Percentiles rank a stretch among this genome's conserved stretches.
These are phyloP conservation scores for Mizuhopecten yessoensis DNA, from an alignment of 1,140 invertebrate genomes.

Conservation along the genomic window DNA sequence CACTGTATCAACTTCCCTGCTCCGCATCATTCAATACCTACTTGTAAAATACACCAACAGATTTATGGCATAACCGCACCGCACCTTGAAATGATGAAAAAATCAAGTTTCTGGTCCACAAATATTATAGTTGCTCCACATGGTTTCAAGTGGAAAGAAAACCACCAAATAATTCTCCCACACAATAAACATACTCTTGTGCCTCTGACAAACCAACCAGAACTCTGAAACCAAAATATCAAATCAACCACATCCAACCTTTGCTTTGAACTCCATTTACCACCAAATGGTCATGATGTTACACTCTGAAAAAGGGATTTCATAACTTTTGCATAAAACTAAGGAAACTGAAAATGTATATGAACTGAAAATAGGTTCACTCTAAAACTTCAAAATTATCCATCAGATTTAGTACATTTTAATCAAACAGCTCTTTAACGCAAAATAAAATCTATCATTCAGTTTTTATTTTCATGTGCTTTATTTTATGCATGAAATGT, in stretches of 20 bases:
- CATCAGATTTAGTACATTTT: no score
- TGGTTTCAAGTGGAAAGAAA: constrained; percentile 14
- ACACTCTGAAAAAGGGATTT: neutral
- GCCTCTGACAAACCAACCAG: neutral
- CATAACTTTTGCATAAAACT: no score
- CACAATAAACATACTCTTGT: neutral
- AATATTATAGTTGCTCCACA: neutral
- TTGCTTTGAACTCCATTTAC: neutral
- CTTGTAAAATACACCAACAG: neutral
- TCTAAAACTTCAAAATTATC: no score
- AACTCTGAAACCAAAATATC: neutral
- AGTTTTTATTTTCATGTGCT: no score
- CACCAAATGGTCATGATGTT: neutral
- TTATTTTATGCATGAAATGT: no score
- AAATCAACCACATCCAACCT: neutral
- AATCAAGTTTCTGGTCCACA: neutral
- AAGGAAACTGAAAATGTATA: no score
- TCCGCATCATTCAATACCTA: neutral
- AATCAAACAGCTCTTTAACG: no score
- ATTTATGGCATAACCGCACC: constrained; percentile 12
- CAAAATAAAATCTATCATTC: no score
- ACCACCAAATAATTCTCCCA: neutral
- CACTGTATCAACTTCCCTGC: neutral
- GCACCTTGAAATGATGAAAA: neutral
- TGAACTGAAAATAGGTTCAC: no score